A percentile compares a stretch with the other conserved stretches of the same genome.
These are phyloP conservation scores for Erythrolamprus reginae DNA, from an alignment of 2,113 vertebrate genomes.

Conservation along the genomic window DNA sequence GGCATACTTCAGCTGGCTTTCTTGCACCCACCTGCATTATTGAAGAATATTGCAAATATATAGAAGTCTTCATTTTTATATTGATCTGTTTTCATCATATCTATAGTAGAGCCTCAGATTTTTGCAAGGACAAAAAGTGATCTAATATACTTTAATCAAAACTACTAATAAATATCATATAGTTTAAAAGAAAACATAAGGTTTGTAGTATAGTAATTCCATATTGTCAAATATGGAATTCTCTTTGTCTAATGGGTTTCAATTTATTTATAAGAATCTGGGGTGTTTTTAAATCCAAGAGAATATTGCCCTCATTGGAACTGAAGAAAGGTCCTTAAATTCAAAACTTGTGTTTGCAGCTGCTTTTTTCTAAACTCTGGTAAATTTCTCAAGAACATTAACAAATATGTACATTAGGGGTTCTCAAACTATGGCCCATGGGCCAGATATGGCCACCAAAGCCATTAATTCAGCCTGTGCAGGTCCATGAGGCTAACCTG, in stretches of 20 bases:
- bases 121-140: neutral
- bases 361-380: neutral
- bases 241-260: conserved; percentile 29
- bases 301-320: conserved; percentile 21
- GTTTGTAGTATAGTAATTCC: conserved; percentile 50
- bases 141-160: neutral
- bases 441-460: too few relatives aligned
- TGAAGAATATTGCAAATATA: neutral
- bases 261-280: conserved; percentile 37
- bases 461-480: too few relatives aligned
- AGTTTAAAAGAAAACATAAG: conserved; percentile 51
- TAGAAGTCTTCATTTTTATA: neutral
- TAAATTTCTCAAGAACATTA: neutral
- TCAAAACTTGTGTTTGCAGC: neutral
- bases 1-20: neutral
- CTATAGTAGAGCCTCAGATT: neutral
- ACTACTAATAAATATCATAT: neutral
- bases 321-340: conserved; percentile 1
- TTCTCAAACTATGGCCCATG: too few relatives aligned
- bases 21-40: neutral
- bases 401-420: neutral
- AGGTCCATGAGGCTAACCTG: too few relatives aligned
- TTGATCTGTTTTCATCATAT: neutral
- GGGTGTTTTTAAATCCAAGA: conserved; percentile 7
- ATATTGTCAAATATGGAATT: conserved; percentile 14